Percentiles rank a stretch among this genome's conserved stretches.
These are phyloP conservation scores for Melipona beecheii DNA, from an alignment of 2,888 invertebrate genomes.

Conservation along the genomic window DNA sequence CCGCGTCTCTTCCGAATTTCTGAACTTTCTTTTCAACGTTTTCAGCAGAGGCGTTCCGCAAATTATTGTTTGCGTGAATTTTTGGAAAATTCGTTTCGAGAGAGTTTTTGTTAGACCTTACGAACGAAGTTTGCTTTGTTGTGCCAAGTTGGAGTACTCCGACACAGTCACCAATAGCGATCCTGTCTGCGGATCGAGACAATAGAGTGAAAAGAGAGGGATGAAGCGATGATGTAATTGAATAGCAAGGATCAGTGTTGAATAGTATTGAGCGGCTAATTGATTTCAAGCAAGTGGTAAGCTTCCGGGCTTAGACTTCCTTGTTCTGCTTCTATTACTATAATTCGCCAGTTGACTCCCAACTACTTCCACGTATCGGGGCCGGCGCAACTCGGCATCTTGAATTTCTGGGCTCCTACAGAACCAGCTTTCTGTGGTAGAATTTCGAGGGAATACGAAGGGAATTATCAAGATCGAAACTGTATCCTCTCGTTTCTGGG, in stretches of 20 bases:
- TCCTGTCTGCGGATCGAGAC: background rate
- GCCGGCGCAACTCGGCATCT: background rate
- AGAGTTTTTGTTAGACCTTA: too few relatives aligned
- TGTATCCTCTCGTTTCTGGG: too few relatives aligned
- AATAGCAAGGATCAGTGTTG: background rate
- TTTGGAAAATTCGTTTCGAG: too few relatives aligned
- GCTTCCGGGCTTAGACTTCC: background rate
- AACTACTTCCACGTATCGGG: background rate
- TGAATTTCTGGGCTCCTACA: too few relatives aligned
- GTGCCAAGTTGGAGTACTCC: background rate
- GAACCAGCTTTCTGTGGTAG: background rate
- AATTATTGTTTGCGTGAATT: too few relatives aligned
- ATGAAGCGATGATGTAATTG: background rate
- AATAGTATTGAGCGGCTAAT: background rate
- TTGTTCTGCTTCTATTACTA: background rate
- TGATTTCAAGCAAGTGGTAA: constrained; percentile 14
- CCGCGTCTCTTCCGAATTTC: too few relatives aligned
- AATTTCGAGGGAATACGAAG: background rate
- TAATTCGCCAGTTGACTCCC: background rate
- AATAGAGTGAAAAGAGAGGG: background rate
- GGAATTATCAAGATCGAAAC: background rate
- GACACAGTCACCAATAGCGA: too few relatives aligned
- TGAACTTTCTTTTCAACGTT: too few relatives aligned
- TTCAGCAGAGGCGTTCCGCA: too few relatives aligned
- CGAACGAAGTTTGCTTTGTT: background rate